Evolutionary conservation across 2,113 vertebrate species (phyloP), one percentile per base, ranked within the genome.

Genomic region (Mus pahari): DNA sequence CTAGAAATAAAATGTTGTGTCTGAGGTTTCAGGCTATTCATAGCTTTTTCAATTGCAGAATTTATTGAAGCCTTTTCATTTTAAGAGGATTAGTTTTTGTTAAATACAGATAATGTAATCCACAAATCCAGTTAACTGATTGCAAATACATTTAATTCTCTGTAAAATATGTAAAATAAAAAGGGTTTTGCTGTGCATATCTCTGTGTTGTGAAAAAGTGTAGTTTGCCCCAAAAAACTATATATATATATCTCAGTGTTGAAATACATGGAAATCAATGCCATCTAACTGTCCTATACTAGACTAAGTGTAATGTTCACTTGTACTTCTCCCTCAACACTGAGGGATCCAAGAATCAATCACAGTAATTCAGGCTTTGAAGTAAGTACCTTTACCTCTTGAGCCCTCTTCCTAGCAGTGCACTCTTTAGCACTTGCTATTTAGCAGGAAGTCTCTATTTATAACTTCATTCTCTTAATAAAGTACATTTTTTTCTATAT

Each of bases 21-120:
- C 28, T 0, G 3, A 55, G 16, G 42, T 90, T 48, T 88, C 17
- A 86, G 19, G 53, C 16, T 78, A 62, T 81, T 71, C 64, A 45
- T 36, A 39, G 81, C 31, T 82, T 66, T 89, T 89, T 64, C 39
- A 86, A 91, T 83, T 92, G 36, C 79, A 68, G 45, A 71, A 82
- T 92, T 71, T 75, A 74, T 89, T 75, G 55, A 91, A 91, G 45
- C 9, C 24, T 81, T n/a, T 92, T 92, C 42, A 66, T 66, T 92
- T 92, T 66, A 55, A 86, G 45, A 92, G 7, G 45, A 81, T 71
- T 71, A 50, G 8, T 45, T 92, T 89, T 82, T 91, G 50, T 62
- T 66, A 91, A 89, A 86, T 78, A 36, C 71, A 53, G 45, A 89
- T 78, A 89, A 75, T 58, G 17, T 39, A n/a, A 92, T 86, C 14